These are phyloP conservation scores for Thermophis baileyi DNA, from an alignment of 2,113 vertebrate genomes.

Conservation along the genomic window DNA sequence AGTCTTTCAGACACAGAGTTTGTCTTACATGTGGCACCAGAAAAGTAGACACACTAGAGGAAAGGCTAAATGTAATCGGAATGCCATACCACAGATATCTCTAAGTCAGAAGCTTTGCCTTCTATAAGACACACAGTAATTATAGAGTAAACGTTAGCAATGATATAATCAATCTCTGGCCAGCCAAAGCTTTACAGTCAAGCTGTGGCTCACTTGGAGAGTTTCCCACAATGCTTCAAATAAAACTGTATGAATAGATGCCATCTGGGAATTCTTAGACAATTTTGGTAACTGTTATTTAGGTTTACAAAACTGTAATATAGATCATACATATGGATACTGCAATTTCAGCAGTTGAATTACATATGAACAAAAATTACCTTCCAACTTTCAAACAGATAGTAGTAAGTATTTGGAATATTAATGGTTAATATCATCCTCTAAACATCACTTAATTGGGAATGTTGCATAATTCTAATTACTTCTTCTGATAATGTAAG, in stretches of 20 bases:
- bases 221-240: slow-evolving; percentile 16
- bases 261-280: slow-evolving; percentile 52
- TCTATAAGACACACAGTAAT: slow-evolving; percentile 19
- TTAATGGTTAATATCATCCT: background rate
- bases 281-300: slow-evolving; percentile 51
- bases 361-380: background rate
- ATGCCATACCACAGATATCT: background rate
- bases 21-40: background rate
- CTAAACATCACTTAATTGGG: background rate
- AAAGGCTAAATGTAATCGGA: slow-evolving; percentile 30
- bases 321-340: slow-evolving; percentile 17
- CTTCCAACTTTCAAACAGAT: background rate
- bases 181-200: slow-evolving; percentile 24
- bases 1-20: background rate
- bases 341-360: background rate
- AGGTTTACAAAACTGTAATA: slow-evolving; percentile 58
- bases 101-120: slow-evolving; percentile 23
- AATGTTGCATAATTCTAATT: background rate
- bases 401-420: background rate
- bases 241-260: slow-evolving; percentile 39
- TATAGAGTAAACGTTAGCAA: slow-evolving; percentile 28
- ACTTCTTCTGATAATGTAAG: background rate
- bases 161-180: slow-evolving; percentile 28
- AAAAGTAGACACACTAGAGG: slow-evolving; percentile 2
- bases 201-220: slow-evolving; percentile 25